phyloP scores from a whole-genome alignment of 2,113 vertebrate species.

The Balaeniceps rex region DNA sequence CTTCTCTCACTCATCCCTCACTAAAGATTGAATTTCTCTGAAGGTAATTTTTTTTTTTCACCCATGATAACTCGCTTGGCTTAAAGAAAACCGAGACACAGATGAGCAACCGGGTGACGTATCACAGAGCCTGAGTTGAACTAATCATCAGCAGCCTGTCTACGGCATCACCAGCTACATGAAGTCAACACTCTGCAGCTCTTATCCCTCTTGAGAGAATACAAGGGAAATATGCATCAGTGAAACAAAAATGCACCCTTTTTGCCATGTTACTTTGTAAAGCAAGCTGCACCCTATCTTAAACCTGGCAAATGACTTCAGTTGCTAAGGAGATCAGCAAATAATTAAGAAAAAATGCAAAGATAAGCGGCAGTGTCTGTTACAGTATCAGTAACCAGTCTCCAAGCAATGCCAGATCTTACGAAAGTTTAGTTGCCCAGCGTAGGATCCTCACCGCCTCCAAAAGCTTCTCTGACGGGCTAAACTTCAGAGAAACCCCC shows the following conservation, averaged over 20 bases:
- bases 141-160: neutral
- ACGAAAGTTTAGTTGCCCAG: conserved; percentile 33
- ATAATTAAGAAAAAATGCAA: conserved; percentile 15
- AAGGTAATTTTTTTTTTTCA: neutral
- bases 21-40: neutral
- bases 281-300: neutral
- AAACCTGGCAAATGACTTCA: neutral
- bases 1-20: neutral
- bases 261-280: neutral
- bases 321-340: conserved; percentile 61
- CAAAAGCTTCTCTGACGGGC: neutral
- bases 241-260: neutral
- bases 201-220: neutral
- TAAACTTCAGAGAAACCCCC: neutral
- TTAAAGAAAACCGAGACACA: neutral
- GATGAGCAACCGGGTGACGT: neutral
- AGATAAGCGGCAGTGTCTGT: neutral
- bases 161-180: neutral
- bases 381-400: neutral
- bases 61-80: neutral
- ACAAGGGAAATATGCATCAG: neutral
- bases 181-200: neutral
- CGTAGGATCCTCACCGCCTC: neutral
- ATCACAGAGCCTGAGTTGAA: neutral
- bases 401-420: neutral